Percentiles rank a stretch among this genome's conserved stretches.
phyloP scores from a whole-genome alignment of 2,888 invertebrate species.

The Herminia tarsipennalis region DNA sequence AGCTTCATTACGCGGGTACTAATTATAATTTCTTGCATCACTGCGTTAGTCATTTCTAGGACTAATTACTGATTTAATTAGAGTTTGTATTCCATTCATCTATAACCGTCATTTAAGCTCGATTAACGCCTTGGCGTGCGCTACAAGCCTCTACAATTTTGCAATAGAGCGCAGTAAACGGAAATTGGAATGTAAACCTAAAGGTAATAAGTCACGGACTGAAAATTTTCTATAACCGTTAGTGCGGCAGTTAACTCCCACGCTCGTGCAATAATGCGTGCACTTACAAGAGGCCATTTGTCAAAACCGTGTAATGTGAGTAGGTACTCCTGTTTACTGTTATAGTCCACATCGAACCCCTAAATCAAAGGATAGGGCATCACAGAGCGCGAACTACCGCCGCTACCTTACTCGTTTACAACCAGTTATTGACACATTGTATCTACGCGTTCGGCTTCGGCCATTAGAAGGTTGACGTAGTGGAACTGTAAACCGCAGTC shows the following conservation, averaged over 20 bases:
- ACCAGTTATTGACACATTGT: background rate
- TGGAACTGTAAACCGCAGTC: background rate
- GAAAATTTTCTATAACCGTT: slow-evolving; percentile 40
- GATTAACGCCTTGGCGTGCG: slow-evolving; percentile 14
- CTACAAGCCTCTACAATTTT: slow-evolving; percentile 21
- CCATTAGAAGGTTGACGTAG: background rate
- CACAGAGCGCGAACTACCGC: no score
- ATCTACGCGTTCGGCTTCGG: background rate
- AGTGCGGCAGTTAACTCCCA: slow-evolving; percentile 29
- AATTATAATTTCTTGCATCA: background rate
- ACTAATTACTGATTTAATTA: slow-evolving; percentile 16
- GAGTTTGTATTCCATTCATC: slow-evolving; percentile 18
- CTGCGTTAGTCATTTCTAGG: background rate
- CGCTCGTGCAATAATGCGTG: slow-evolving; percentile 26
- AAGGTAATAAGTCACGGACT: slow-evolving; percentile 40
- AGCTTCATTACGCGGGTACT: background rate
- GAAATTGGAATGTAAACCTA: slow-evolving; percentile 38
- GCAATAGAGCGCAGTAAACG: slow-evolving; percentile 33
- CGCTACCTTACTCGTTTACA: background rate
- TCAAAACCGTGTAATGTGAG: slow-evolving; percentile 47
- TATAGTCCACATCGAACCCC: slow-evolving; percentile 17
- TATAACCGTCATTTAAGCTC: slow-evolving; percentile 15
- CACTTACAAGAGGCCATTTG: slow-evolving; percentile 45
- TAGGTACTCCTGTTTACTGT: slow-evolving; percentile 17
- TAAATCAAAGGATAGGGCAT: slow-evolving; percentile 28